Conservation (phyloP, 2,113 vertebrate species). For the Leptosomus discolor region DNA sequence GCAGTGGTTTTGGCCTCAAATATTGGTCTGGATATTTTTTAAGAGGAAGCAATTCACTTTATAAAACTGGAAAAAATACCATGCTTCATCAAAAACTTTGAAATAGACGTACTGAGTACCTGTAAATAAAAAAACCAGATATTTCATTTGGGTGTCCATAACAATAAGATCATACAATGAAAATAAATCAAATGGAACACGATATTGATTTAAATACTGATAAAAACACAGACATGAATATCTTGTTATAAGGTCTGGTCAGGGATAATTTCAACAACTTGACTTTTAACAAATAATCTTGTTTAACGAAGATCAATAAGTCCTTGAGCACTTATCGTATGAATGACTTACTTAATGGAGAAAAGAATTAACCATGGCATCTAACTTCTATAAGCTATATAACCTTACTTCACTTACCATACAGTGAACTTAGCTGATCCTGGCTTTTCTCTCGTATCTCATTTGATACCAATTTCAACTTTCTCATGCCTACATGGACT, state of each 20-base stretch:
- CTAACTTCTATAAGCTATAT: neutral
- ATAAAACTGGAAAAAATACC: neutral
- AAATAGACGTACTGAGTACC: neutral
- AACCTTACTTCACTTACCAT: neutral
- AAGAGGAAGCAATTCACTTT: neutral
- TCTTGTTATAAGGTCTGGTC: neutral
- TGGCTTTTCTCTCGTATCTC: neutral
- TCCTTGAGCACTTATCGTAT: neutral
- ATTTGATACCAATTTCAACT: neutral
- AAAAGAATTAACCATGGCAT: neutral
- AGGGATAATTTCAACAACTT: neutral
- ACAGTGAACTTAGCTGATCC: neutral
- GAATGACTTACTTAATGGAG: neutral
- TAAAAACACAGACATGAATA: neutral
- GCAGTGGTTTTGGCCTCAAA: neutral
- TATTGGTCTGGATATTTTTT: neutral
- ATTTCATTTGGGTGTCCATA: neutral
- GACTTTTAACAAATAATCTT: neutral
- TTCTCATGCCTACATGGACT: neutral
- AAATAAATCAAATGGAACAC: neutral
- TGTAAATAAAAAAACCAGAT: neutral
- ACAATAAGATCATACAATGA: neutral
- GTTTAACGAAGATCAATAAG: neutral
- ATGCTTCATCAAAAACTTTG: neutral
- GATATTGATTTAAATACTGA: neutral